phyloP scores from a whole-genome alignment of 1,140 invertebrate species.

The Orchesella cincta region DNA sequence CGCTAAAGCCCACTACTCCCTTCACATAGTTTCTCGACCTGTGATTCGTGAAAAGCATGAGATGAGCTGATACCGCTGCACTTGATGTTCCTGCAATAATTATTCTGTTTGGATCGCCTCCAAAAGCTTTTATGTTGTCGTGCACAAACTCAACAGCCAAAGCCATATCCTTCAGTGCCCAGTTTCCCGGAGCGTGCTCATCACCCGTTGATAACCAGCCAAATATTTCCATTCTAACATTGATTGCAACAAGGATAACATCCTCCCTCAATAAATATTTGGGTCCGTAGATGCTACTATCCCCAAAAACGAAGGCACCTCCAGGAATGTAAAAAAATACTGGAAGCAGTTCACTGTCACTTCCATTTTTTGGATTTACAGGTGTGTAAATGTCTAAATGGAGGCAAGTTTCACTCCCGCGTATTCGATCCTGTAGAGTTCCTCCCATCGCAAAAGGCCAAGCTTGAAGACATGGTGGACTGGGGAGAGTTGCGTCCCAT shows the following conservation, averaged over 20 bases:
- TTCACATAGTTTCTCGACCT: not conserved
- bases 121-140: not conserved
- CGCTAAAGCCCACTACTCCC: not conserved
- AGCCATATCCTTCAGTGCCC: not conserved
- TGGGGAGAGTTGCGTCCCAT: no score
- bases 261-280: not conserved
- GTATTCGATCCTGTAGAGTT: no score
- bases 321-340: not conserved
- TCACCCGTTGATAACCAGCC: not conserved
- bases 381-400: no score
- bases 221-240: not conserved
- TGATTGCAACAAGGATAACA: not conserved
- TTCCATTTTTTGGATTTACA: no score
- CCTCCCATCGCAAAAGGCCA: no score
- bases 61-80: not conserved
- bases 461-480: no score
- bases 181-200: conserved; percentile 14
- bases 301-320: not conserved
- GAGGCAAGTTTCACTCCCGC: no score
- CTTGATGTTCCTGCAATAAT: not conserved
- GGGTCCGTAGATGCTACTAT: not conserved
- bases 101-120: not conserved
- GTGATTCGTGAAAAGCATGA: not conserved
- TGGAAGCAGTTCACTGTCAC: no score
- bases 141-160: not conserved